Conservation (phyloP, 2,888 invertebrate species). For the Alloplasta piceator region DNA sequence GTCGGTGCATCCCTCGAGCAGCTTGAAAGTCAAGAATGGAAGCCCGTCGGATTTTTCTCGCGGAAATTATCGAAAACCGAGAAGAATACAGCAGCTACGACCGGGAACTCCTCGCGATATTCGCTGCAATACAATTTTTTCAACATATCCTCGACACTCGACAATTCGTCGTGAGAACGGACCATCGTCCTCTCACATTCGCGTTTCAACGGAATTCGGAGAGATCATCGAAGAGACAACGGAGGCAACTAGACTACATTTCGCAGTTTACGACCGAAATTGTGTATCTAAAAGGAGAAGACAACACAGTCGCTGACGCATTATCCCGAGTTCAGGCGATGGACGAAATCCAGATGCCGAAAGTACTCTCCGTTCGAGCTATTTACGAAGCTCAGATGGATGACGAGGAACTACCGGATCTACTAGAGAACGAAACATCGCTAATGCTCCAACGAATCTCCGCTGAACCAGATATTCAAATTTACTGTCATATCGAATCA, state of each 20-base stretch:
- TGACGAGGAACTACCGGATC: conserved; percentile 21
- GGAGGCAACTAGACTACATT: conserved; percentile 24
- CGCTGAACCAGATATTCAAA: not conserved
- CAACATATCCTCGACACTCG: conserved; percentile 42
- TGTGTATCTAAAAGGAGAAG: conserved; percentile 28
- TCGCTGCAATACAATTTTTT: conserved; percentile 42
- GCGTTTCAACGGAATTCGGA: conserved; percentile 16
- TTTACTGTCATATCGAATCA: conserved; percentile 66
- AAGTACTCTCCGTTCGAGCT: not conserved
- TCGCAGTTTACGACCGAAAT: conserved; percentile 52
- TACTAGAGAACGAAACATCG: not conserved
- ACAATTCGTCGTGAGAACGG: conserved; percentile 42
- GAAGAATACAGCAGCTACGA: conserved; percentile 42
- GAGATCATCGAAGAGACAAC: conserved; percentile 37
- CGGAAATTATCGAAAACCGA: not conserved
- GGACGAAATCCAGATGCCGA: conserved; percentile 40
- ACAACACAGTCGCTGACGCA: conserved; percentile 53
- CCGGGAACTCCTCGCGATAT: conserved; percentile 34
- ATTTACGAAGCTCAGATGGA: conserved; percentile 30
- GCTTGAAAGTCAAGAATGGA: not conserved
- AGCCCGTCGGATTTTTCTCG: conserved; percentile 19
- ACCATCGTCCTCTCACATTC: conserved; percentile 36
- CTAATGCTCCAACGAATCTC: not conserved
- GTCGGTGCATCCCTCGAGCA: conserved; percentile 33
- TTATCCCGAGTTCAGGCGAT: conserved; percentile 23